Evolutionary conservation across 1,140 invertebrate genomes (phyloP), one percentile per base, ranked within the genome.

Genomic region (Magallana ariakensis): DNA sequence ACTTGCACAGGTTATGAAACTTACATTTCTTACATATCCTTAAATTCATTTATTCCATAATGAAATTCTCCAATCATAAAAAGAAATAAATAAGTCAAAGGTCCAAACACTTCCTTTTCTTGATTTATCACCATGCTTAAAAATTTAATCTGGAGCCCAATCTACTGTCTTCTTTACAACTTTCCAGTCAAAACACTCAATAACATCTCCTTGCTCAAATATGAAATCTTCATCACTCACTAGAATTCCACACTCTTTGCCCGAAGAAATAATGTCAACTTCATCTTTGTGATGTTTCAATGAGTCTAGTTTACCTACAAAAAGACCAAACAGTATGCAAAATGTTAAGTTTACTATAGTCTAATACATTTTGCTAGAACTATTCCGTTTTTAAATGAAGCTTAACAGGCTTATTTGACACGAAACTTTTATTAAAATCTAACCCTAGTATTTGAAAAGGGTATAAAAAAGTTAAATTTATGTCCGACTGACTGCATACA

Each of bases 201-300:
- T 94, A 15, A 94, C 95, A 94, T 99, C 98, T 0, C 97, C 98
- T 1, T 96, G 95, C 94, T 97, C 91, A 70, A 98, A 97, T 10
- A 94, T 89, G 55, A 98, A 87, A 2, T 93, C 93, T 0, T 94
- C 88, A 92, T 98, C 96, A 0, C 96, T 95, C 16, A 99, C 95
- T 85, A 96, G 96, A 33, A 99, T 91, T 0, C 98, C 98, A 95
- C 98, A 99, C 94, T 99, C 98, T 22, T 96, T 95, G 92, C 97
- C 97, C 81, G 96, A 96, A 92, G 98, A 97, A 46, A 99, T 97
- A 0, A 96, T 95, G 13, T 97, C 96, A 0, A 98, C 97, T 95
- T 99, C 98, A 88, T 97, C 96, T 94, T 99, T 99, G 9, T 98
- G 93, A 94, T 99, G 98, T 91, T 96, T 96, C 96, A 99, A 97